Evolutionary conservation across 2,797 vertebrate species (phyloP), one percentile per base, ranked within the genome.

Genomic region (Valencia hispanica): DNA sequence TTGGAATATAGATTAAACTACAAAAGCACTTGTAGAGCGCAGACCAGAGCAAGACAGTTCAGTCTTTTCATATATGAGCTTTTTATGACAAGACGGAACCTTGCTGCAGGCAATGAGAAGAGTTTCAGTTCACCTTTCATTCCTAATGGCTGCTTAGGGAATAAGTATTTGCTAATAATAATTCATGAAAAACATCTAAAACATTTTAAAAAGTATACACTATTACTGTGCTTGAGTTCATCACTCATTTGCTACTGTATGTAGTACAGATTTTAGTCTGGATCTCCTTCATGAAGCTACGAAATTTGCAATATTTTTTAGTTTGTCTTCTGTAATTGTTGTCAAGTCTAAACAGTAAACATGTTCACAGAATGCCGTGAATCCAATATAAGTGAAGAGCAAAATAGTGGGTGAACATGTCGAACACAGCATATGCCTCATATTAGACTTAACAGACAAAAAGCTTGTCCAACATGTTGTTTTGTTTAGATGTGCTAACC

Each of bases 401-500:
- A 53, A 25, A 9, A 53, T n/a, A 53, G 1, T 53, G 25, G 10
- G 9, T 25, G 2, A 25, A 53, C 51, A 25, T 53, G 22, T 53
- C 1, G 25, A 53, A n/a, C 3, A 2, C 51, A 53, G 51, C 51
- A 25, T 53, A 53, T 25, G 34, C 30, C 39, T 41, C 34, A 5
- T 66, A 22, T 66, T 25, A 41, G 36, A 20, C 63, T 66, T 36
- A 66, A 15, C 9, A 15, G 22, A 32, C 20, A 70, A 36, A 47
- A 30, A 14, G 20, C 20, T 70, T 36, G 30, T 73, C 68, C 57
- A 2, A 15, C 22, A 41, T 79, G 25, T n/a, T 55, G 4, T 34
- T 43, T 72, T 72, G 14, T 59, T 43, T 30, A 69, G 57, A 69
- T 17, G 43, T 14, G 68, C 43, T 57, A 55, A 72, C n/a, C 45